Evolutionary conservation across 2,888 invertebrate genomes (phyloP).

Genomic region (Catocala sponsa): DNA sequence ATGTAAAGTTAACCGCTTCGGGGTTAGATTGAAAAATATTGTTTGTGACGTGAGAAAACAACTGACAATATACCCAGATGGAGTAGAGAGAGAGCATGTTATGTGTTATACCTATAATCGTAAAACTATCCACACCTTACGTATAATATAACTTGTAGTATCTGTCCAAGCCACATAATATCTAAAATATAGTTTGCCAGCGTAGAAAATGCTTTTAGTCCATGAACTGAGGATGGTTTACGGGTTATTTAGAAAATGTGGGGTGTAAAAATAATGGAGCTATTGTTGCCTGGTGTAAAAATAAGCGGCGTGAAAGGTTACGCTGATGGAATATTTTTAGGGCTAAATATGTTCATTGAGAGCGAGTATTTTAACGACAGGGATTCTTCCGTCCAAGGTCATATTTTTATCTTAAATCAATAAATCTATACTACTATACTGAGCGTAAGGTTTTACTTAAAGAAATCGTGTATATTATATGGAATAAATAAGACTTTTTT

Average conservation of each 20-base stretch:
- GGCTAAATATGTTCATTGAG: slow-evolving; percentile 9
- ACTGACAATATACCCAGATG: no score
- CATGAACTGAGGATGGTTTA: slow-evolving; percentile 19
- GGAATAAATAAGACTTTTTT: no score
- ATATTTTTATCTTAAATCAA: slow-evolving; percentile 15
- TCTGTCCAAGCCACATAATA: no score
- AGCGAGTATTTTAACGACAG: not conserved
- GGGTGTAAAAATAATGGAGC: slow-evolving; percentile 17
- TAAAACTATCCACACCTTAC: no score
- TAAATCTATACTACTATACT: no score
- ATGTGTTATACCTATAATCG: not conserved
- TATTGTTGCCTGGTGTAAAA: slow-evolving; percentile 28
- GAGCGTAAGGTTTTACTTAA: no score
- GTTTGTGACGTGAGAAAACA: no score
- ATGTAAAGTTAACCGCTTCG: no score
- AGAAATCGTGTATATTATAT: no score
- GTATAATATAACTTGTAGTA: no score
- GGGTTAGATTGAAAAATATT: no score
- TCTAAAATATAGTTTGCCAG: not conserved
- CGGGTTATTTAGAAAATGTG: slow-evolving; percentile 23
- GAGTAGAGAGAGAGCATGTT: not conserved
- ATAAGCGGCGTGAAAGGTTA: slow-evolving; percentile 18
- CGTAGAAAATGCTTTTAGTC: not conserved
- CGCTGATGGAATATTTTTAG: slow-evolving; percentile 23
- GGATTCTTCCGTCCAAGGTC: not conserved